These are phyloP conservation scores for Alentia gelatinosa DNA, from an alignment of 2,888 invertebrate genomes.

Conservation along the genomic window DNA sequence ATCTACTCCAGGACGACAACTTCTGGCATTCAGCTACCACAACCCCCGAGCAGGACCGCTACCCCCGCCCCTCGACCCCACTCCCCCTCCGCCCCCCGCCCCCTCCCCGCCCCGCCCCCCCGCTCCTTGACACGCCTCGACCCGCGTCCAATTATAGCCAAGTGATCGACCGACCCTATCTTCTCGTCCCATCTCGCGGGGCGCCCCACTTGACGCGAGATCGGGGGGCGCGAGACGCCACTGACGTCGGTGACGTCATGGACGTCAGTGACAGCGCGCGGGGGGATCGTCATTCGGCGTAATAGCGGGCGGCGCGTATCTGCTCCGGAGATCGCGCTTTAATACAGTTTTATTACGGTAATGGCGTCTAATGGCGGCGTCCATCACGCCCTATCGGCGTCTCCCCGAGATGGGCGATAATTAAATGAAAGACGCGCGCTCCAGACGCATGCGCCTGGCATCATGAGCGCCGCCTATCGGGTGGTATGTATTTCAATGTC, in stretches of 20 bases:
- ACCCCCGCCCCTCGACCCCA: background rate
- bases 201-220: conserved; percentile 27
- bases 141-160: conserved; percentile 43
- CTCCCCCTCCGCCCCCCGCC: background rate
- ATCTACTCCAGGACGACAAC: too few species aligned
- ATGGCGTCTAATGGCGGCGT: conserved; percentile 31
- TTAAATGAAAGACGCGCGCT: conserved; percentile 32
- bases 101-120: background rate
- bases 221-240: background rate
- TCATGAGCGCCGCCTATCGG: conserved; percentile 39
- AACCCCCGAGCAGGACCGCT: too few species aligned
- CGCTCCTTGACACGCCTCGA: background rate
- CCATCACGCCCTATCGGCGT: background rate
- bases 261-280: conserved; percentile 37
- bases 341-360: conserved; percentile 41
- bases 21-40: too few species aligned
- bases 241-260: background rate
- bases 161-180: conserved; percentile 33
- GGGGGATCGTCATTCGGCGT: conserved; percentile 13
- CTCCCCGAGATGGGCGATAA: conserved; percentile 32
- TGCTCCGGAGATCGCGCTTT: background rate
- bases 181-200: conserved; percentile 19
- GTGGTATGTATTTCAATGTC: conserved; percentile 39
- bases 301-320: background rate
- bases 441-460: conserved; percentile 24